Evolutionary conservation across 2,113 vertebrate species (phyloP).

Genomic region (Sprattus sprattus): DNA sequence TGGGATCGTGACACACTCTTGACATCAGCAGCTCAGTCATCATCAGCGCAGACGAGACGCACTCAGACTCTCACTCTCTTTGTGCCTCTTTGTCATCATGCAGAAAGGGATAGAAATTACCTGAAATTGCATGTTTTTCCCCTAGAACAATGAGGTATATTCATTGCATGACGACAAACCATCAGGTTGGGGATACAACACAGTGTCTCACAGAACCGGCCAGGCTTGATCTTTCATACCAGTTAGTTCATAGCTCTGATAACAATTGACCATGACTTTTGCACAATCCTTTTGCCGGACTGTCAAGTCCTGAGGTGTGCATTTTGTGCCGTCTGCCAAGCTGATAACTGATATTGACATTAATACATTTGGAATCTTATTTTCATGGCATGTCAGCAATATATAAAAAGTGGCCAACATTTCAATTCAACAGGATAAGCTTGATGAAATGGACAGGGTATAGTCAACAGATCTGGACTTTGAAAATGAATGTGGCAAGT

Average conservation of each 20-base stretch:
- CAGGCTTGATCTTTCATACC: background rate
- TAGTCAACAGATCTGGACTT: background rate
- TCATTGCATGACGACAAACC: background rate
- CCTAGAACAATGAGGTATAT: background rate
- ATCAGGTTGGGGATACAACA: background rate
- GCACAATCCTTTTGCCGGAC: too few relatives aligned
- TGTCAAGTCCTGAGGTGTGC: too few relatives aligned
- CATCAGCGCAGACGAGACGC: background rate
- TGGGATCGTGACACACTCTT: constrained; percentile 23
- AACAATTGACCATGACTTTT: too few relatives aligned
- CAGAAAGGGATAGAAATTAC: background rate
- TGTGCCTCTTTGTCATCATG: background rate
- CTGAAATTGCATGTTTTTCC: background rate
- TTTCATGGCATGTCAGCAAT: too few relatives aligned
- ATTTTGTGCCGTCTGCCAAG: too few relatives aligned
- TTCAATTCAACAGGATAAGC: background rate
- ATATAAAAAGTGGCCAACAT: too few relatives aligned
- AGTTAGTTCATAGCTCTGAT: background rate
- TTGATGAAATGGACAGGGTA: background rate
- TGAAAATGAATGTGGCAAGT: background rate
- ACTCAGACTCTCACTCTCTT: background rate
- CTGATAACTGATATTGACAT: too few relatives aligned
- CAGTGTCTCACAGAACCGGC: background rate
- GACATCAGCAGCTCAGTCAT: background rate
- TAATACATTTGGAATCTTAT: too few relatives aligned